These are phyloP conservation scores for Tychaedon coryphoeus DNA, from an alignment of 2,113 vertebrate genomes.

Conservation along the genomic window DNA sequence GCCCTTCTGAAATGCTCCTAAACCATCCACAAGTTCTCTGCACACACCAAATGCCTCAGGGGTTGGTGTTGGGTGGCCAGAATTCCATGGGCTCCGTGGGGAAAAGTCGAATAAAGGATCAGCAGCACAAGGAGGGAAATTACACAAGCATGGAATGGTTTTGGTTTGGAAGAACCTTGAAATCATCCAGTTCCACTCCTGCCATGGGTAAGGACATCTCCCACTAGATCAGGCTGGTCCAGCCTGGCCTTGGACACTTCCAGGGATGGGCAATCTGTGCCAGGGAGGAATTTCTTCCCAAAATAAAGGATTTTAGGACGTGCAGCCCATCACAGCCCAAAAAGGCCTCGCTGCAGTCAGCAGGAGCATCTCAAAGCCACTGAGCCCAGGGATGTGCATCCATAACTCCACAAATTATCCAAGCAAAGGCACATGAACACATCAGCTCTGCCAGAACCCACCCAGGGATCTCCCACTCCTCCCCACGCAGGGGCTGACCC, in stretches of 20 bases:
- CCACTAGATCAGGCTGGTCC: fast-evolving
- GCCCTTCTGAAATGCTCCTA: background rate
- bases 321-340: background rate
- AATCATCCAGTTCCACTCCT: background rate
- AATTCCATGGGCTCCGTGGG: fast-evolving
- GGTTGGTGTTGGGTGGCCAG: background rate
- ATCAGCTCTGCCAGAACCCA: background rate
- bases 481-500: fast-evolving
- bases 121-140: background rate
- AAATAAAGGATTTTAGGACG: fast-evolving
- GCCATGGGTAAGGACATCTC: background rate
- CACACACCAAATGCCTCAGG: fast-evolving
- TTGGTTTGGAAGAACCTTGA: background rate
- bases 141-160: fast-evolving
- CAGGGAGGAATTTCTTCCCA: background rate
- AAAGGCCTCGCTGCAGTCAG: fast-evolving
- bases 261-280: background rate
- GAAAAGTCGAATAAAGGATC: fast-evolving
- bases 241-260: background rate
- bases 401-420: fast-evolving
- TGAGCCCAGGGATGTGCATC: fast-evolving
- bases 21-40: background rate
- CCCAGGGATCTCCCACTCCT: background rate
- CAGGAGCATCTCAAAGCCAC: background rate
- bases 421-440: fast-evolving